Evolutionary conservation across 2,797 vertebrate genomes (phyloP).

Genomic region (Sarcophilus harrisii): DNA sequence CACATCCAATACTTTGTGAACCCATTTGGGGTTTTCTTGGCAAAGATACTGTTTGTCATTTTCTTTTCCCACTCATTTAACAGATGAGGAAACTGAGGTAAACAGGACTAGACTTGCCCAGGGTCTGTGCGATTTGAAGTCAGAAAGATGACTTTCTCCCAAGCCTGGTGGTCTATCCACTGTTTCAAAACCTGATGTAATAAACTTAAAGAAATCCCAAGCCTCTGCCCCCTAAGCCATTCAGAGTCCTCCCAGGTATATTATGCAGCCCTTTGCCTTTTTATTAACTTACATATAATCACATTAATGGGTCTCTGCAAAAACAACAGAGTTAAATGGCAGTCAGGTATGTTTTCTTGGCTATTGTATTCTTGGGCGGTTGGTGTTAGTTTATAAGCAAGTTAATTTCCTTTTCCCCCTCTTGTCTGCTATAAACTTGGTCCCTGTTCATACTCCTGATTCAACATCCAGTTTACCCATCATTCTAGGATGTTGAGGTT

Average conservation of each 20-base stretch:
- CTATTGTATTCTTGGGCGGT: too few relatives aligned
- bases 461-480: neutral
- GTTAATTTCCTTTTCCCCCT: neutral
- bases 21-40: neutral
- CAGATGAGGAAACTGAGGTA: neutral
- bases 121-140: neutral
- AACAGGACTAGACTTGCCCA: neutral
- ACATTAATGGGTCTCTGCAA: neutral
- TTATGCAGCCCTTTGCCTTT: neutral
- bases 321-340: neutral
- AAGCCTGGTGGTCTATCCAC: neutral
- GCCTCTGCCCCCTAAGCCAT: neutral
- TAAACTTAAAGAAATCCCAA: neutral
- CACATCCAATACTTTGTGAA: neutral
- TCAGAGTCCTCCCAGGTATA: neutral
- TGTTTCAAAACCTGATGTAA: neutral
- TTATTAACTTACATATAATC: neutral
- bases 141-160: neutral
- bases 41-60: neutral
- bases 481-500: conserved; percentile 76
- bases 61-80: neutral
- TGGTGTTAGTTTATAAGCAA: neutral
- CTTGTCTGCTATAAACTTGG: neutral
- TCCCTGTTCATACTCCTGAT: conserved; percentile 31
- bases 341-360: neutral